Evolutionary conservation across 23 tunicate species (phyloP).

Genomic region (Ascidia mentula): DNA sequence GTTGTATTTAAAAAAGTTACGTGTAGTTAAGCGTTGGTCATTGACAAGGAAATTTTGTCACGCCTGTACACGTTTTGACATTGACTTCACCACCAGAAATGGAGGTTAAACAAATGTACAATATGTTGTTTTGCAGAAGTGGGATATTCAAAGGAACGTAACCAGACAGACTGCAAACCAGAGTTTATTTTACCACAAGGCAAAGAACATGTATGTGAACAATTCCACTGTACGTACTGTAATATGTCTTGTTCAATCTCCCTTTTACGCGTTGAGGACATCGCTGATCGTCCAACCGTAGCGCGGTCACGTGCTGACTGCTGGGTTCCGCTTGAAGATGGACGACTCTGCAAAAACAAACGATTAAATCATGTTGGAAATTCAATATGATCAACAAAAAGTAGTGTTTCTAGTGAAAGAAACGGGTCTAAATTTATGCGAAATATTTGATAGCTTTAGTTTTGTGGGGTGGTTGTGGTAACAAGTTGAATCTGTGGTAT

Average conservation of each 20-base stretch:
- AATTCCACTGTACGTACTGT: too few species aligned
- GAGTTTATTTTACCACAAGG: too few species aligned
- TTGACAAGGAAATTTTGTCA: neutral
- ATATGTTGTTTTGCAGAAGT: too few species aligned
- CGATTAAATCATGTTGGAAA: too few species aligned
- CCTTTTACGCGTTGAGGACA: neutral
- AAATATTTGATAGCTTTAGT: neutral
- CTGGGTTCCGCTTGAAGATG: constrained; percentile 2
- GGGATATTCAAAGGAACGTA: too few species aligned
- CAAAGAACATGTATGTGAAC: too few species aligned
- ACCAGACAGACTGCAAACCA: too few species aligned
- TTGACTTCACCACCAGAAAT: too few species aligned
- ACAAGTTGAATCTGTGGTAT: neutral
- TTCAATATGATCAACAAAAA: too few species aligned
- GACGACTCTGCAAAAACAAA: constrained; percentile 21
- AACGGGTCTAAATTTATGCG: neutral
- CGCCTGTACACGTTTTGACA: neutral
- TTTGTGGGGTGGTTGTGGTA: neutral
- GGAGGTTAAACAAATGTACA: too few species aligned
- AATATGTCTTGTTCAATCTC: constrained; percentile 22
- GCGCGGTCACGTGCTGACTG: neutral
- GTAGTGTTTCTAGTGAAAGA: neutral
- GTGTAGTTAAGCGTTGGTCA: neutral
- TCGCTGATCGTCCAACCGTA: neutral
- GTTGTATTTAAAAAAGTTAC: neutral